Conservation (phyloP, 1,140 invertebrate species). For the Procambarus clarkii region DNA sequence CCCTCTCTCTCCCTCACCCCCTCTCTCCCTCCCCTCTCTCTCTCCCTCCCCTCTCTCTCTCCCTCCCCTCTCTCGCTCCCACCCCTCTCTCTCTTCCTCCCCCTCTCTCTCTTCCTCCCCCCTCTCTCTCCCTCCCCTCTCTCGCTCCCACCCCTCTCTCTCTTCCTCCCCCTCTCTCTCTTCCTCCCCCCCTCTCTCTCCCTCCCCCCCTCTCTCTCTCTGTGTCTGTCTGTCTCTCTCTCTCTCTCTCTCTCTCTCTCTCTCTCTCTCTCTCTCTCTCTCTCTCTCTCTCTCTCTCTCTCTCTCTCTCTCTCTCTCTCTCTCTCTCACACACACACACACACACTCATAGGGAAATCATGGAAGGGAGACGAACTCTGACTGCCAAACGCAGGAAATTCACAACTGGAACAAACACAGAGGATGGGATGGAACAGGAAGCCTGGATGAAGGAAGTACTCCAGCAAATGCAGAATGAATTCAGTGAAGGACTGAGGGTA, state of each 20-base stretch:
- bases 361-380: no score
- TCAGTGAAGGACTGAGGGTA: no score
- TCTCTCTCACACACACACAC: no score
- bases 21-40: background rate
- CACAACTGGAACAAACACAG: no score
- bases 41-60: background rate
- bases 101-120: constrained; percentile 20
- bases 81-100: no score
- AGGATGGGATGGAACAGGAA: no score
- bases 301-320: background rate
- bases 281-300: background rate
- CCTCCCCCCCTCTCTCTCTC: background rate
- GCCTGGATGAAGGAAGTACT: no score
- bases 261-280: constrained; percentile 11
- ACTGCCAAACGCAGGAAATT: no score
- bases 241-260: constrained; percentile 12
- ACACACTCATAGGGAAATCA: no score
- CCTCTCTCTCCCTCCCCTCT: background rate
- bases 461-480: no score
- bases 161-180: background rate
- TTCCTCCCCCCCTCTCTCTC: background rate
- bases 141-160: no score
- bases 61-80: no score
- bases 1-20: background rate
- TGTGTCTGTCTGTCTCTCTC: background rate